Conservation (phyloP, 2,797 vertebrate genomes). For the Enteromius viviparus region DNA sequence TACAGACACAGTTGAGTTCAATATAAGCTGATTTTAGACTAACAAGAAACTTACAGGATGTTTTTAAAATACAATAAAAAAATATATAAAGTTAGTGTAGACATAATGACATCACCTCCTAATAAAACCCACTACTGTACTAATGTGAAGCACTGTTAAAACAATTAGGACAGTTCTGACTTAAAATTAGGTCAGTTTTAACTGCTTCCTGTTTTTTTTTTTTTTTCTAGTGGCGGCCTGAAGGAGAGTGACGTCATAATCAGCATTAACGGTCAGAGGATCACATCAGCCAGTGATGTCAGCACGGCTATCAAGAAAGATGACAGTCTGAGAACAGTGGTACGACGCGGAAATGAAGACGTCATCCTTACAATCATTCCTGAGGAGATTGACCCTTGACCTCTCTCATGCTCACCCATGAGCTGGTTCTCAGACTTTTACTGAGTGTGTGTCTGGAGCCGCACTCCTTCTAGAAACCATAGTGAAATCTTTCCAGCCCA, state of each 20-base stretch:
- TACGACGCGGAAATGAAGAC: constrained; percentile 94
- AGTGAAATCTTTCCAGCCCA: constrained; percentile 36
- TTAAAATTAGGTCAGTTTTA: neutral
- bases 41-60: neutral
- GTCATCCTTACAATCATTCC: constrained; percentile 87
- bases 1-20: too few relatives aligned
- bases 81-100: neutral
- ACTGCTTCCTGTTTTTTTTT: neutral
- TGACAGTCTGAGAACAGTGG: constrained; percentile 82
- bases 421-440: constrained; percentile 77
- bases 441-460: constrained; percentile 58
- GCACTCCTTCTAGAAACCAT: constrained; percentile 60
- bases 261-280: constrained; percentile 90
- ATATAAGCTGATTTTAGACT: neutral
- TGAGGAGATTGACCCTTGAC: constrained; percentile 90
- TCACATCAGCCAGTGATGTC: constrained; percentile 89
- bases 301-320: constrained; percentile 89
- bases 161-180: neutral
- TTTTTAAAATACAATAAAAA: neutral
- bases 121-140: neutral
- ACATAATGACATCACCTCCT: neutral
- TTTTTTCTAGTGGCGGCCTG: constrained; percentile 84
- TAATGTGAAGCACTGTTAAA: neutral
- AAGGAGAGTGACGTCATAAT: constrained; percentile 94
- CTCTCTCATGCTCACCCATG: constrained; percentile 61